Percentiles rank a stretch among this genome's conserved stretches.
These are phyloP conservation scores for Rhagium mordax DNA, from an alignment of 2,888 invertebrate species.

Conservation along the genomic window DNA sequence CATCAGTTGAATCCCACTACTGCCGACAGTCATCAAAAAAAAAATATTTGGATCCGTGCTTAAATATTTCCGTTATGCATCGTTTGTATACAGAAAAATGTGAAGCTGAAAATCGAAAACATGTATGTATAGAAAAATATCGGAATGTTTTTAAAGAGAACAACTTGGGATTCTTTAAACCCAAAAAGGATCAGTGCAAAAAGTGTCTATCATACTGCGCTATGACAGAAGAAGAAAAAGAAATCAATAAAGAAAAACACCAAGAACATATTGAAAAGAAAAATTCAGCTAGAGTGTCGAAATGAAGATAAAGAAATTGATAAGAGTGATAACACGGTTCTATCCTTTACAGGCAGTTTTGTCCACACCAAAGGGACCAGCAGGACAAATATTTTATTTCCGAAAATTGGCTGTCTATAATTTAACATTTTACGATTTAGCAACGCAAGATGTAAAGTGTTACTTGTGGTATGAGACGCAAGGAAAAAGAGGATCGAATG, in stretches of 20 bases:
- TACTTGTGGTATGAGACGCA: not conserved
- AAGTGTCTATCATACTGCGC: constrained; percentile 19
- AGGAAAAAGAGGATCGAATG: not conserved
- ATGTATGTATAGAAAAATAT: not conserved
- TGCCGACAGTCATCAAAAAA: constrained; percentile 38
- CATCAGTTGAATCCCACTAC: constrained; percentile 54
- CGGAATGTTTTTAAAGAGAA: not conserved
- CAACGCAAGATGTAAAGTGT: constrained; percentile 11
- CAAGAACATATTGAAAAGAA: constrained; percentile 1
- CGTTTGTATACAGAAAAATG: constrained; percentile 47
- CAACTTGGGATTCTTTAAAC: constrained; percentile 13
- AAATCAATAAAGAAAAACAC: constrained; percentile 10
- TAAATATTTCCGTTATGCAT: constrained; percentile 52
- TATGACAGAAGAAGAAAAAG: constrained; percentile 20
- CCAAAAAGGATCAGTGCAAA: constrained; percentile 1
- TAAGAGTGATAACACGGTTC: constrained; percentile 13
- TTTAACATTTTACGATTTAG: constrained; percentile 23
- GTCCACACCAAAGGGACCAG: constrained; percentile 17
- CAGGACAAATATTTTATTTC: constrained; percentile 27
- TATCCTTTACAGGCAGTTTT: constrained; percentile 21
- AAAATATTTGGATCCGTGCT: constrained; percentile 40
- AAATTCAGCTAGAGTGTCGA: constrained; percentile 25
- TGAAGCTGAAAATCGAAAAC: not conserved
- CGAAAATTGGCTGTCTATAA: constrained; percentile 24
- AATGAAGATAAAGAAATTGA: constrained; percentile 14